Evolutionary conservation across 2,888 invertebrate species (phyloP), one percentile per base, ranked within the genome.

Genomic region (Linnaemya tessellans): DNA sequence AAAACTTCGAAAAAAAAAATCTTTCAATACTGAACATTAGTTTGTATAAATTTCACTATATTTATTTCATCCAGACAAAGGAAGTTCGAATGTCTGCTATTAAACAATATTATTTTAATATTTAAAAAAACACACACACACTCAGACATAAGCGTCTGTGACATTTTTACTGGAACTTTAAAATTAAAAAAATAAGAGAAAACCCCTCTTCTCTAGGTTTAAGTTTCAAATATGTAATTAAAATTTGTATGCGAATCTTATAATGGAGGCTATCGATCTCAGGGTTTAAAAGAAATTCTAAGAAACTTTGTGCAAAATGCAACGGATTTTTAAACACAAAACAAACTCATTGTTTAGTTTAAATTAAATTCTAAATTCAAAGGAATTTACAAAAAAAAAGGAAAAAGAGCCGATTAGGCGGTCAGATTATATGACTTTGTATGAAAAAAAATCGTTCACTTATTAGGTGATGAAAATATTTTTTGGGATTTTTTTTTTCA

Each of bases 61-160:
- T 70, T 77, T 15, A 49, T 22, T 58, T 71, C 18, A 58, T 73
- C 51, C 71, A 70, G 74, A 84, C 79, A 84, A 79, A 79, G 79
- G 84, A 84, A 84, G 83, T 84, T 56, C 56, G 46, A 67, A 62
- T 68, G 41, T 56, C 43, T 71, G 20, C 9, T 10, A 51, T 30
- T 58, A 70, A 65, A 64, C 3, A 65, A 56, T 38, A 54, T 54
- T 73, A 46, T 73, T 60, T 60, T 46, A 13, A 49, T 35, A 56
- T 43, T 43, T 20, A 43, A 25, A 7, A 51, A 51, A n/a, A 22
- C 22, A 38, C 38, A 35, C 60, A 67, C n/a, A 30, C 13, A 51
- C 3, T 10, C 49, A 51, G 11, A 35, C 30, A 71, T 18, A 56
- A 43, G 18, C 13, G 13, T 35, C 15, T 43, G 3, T 30, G 43